These are phyloP conservation scores for Nibea albiflora DNA, from an alignment of 2,113 vertebrate genomes.

Conservation along the genomic window DNA sequence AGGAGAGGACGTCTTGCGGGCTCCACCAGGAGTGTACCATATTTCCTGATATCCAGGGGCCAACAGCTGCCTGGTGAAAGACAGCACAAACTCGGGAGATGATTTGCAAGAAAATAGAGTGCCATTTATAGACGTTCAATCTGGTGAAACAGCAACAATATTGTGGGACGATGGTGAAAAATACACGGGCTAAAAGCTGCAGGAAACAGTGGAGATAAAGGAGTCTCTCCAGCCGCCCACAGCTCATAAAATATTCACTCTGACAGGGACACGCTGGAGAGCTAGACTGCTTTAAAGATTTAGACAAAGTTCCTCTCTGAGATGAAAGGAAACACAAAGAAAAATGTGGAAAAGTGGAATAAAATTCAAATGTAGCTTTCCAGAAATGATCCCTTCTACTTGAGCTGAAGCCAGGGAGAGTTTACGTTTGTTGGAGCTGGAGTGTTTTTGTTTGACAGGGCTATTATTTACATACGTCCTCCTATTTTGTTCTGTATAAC, in stretches of 20 bases:
- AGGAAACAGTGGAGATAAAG: slow-evolving; percentile 16
- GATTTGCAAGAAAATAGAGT: slow-evolving; percentile 20
- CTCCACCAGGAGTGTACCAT: slow-evolving; percentile 87
- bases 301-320: slow-evolving; percentile 39
- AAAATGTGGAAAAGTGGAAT: slow-evolving; percentile 16
- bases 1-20: slow-evolving; percentile 79
- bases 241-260: slow-evolving; percentile 74
- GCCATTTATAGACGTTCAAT: not conserved
- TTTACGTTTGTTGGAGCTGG: slow-evolving; percentile 10
- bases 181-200: slow-evolving; percentile 24
- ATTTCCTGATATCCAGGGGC: slow-evolving; percentile 91
- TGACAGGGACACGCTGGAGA: slow-evolving; percentile 37
- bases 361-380: slow-evolving; percentile 40
- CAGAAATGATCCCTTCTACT: not conserved
- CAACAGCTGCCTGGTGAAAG: slow-evolving; percentile 88
- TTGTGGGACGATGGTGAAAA: not conserved
- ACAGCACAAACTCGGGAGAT: slow-evolving; percentile 43
- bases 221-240: slow-evolving; percentile 32
- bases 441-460: slow-evolving; percentile 39
- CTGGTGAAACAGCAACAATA: slow-evolving; percentile 18
- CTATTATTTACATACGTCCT: slow-evolving; percentile 27
- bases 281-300: slow-evolving; percentile 60
- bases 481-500: not conserved
- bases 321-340: slow-evolving; percentile 25
- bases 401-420: slow-evolving; percentile 8